Conservation (phyloP, 2,797 vertebrate species). For the Novumbra hubbsi region DNA sequence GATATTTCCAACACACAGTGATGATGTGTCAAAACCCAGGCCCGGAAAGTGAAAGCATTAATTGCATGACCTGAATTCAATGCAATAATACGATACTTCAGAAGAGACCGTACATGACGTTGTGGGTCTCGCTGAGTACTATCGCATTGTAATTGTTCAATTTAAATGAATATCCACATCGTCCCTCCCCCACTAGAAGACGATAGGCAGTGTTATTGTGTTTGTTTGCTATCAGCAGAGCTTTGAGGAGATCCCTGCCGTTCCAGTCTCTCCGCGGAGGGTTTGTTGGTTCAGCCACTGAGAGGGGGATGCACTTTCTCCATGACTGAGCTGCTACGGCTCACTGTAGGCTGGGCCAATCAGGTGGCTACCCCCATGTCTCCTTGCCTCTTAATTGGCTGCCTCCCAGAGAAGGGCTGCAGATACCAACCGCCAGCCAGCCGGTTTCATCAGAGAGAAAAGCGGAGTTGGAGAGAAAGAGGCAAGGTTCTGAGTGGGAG, state of each 20-base stretch:
- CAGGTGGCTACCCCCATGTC: slow-evolving; percentile 53
- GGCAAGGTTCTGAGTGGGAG: slow-evolving; percentile 37
- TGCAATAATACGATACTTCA: not conserved
- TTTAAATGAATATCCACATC: not conserved
- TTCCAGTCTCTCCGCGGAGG: not conserved
- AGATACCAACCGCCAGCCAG: slow-evolving; percentile 65
- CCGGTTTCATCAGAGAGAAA: slow-evolving; percentile 60
- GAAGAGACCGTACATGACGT: not conserved
- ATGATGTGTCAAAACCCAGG: not conserved
- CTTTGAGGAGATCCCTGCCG: not conserved
- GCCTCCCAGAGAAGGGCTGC: slow-evolving; percentile 59
- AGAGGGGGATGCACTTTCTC: slow-evolving; percentile 37
- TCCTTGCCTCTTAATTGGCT: slow-evolving; percentile 76
- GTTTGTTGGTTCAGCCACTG: not conserved
- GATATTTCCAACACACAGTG: not conserved
- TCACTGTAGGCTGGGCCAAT: slow-evolving; percentile 67
- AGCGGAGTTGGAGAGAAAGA: slow-evolving; percentile 41
- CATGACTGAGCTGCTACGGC: slow-evolving; percentile 41
- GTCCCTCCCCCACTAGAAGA: not conserved
- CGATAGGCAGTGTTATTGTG: not conserved
- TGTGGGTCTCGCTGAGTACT: no score
- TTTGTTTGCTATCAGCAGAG: not conserved
- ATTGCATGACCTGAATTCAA: not conserved
- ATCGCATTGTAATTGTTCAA: not conserved
- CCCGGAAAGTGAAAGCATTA: not conserved